These are phyloP conservation scores for Panthera uncia DNA, from an alignment of 2,113 vertebrate species.

Conservation along the genomic window DNA sequence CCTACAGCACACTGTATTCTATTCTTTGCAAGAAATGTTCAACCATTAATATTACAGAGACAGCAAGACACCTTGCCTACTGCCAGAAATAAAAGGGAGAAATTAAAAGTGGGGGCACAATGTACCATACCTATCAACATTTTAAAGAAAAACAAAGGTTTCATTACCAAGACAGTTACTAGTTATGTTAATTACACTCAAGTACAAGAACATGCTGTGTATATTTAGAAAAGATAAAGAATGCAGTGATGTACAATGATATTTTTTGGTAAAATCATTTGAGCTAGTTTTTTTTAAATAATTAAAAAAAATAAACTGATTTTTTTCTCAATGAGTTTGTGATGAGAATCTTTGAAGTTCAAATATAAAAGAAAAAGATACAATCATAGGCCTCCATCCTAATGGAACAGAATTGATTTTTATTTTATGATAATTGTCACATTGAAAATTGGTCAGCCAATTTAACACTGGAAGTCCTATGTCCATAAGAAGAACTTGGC, in stretches of 20 bases:
- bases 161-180: neutral
- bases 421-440: neutral
- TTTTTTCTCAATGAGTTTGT: neutral
- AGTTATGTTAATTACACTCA: neutral
- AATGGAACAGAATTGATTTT: neutral
- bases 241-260: rapidly evolving
- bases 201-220: neutral
- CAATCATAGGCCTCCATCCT: neutral
- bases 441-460: neutral
- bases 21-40: conserved; percentile 75
- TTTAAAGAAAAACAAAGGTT: neutral
- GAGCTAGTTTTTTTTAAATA: neutral
- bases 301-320: neutral
- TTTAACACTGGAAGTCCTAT: neutral
- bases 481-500: neutral
- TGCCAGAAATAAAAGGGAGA: conserved; percentile 43
- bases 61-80: conserved; percentile 67
- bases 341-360: neutral
- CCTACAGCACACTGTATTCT: conserved; percentile 55
- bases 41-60: conserved; percentile 74
- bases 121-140: neutral
- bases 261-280: neutral
- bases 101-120: neutral
- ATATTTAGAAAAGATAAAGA: neutral
- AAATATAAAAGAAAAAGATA: neutral